Percentiles rank a stretch among this genome's conserved stretches.
phyloP scores from a whole-genome alignment of 1,140 invertebrate species.

The Dinoponera quadriceps region DNA sequence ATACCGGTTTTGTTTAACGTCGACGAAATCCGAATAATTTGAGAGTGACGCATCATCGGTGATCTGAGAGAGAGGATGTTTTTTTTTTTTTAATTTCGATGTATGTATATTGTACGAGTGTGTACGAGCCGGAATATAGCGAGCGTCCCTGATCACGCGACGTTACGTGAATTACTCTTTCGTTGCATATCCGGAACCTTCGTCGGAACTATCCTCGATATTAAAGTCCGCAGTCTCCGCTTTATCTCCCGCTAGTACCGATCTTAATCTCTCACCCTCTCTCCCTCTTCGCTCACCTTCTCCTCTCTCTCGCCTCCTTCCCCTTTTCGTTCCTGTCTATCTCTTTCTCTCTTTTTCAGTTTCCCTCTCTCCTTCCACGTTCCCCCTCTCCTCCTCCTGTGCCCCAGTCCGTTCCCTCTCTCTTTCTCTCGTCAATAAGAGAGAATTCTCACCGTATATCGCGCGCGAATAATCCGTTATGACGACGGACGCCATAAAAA shows the following conservation, averaged over 20 bases:
- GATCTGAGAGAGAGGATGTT: too few species aligned
- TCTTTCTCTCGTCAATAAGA: constrained; percentile 34
- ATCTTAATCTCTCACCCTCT: constrained; percentile 26
- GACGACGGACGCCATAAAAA: constrained; percentile 50
- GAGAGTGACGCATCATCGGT: too few species aligned
- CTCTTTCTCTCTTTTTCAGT: constrained; percentile 39
- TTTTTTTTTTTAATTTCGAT: too few species aligned
- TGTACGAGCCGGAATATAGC: too few species aligned
- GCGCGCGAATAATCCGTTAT: constrained; percentile 42
- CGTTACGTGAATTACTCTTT: constrained; percentile 13
- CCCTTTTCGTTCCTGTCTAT: not conserved
- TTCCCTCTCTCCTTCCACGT: constrained; percentile 4
- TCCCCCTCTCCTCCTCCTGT: constrained; percentile 7
- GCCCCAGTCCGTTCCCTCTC: not conserved
- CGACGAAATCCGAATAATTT: too few species aligned
- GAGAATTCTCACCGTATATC: constrained; percentile 44
- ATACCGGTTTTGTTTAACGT: too few species aligned
- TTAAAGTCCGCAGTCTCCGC: constrained; percentile 1
- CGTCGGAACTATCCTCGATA: not conserved
- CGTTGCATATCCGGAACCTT: not conserved
- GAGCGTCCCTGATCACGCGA: not conserved
- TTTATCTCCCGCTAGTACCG: constrained; percentile 24
- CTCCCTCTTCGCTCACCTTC: too few species aligned
- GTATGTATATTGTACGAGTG: too few species aligned
- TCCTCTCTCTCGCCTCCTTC: not conserved